Conservation (phyloP, 2,113 vertebrate genomes). For the Plecotus auritus region DNA sequence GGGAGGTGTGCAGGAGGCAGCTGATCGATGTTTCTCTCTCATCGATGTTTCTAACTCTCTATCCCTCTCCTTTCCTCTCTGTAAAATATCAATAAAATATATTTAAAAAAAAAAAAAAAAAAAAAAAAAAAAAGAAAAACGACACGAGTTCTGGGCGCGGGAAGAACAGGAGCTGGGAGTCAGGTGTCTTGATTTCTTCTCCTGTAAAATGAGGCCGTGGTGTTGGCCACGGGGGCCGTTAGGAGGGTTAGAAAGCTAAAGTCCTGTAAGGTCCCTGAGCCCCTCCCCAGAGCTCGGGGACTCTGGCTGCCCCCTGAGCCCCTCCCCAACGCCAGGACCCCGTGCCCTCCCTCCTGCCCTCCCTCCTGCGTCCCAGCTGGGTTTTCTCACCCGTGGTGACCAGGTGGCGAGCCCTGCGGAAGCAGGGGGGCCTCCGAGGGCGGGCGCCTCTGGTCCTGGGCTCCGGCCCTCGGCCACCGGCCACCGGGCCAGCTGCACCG, state of each 20-base stretch:
- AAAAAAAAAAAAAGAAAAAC: no score
- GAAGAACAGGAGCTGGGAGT: neutral
- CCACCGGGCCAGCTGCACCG: neutral
- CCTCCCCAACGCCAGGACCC: neutral
- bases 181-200: neutral
- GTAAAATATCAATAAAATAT: no score
- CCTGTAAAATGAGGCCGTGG: neutral
- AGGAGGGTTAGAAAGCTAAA: neutral
- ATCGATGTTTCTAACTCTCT: no score
- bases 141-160: no score
- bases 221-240: neutral
- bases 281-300: no score
- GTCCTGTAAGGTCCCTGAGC: neutral
- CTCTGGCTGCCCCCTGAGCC: no score
- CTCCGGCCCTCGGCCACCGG: neutral
- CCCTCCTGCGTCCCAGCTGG: no score
- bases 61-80: no score
- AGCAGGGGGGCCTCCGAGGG: neutral
- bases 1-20: no score
- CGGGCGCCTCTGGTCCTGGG: neutral
- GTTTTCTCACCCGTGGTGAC: neutral
- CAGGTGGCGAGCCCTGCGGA: neutral
- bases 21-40: no score
- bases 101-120: no score
- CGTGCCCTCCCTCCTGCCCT: neutral